Evolutionary conservation across 2,797 vertebrate genomes (phyloP), one percentile per base, ranked within the genome.

Genomic region (Myotis findleyi): DNA sequence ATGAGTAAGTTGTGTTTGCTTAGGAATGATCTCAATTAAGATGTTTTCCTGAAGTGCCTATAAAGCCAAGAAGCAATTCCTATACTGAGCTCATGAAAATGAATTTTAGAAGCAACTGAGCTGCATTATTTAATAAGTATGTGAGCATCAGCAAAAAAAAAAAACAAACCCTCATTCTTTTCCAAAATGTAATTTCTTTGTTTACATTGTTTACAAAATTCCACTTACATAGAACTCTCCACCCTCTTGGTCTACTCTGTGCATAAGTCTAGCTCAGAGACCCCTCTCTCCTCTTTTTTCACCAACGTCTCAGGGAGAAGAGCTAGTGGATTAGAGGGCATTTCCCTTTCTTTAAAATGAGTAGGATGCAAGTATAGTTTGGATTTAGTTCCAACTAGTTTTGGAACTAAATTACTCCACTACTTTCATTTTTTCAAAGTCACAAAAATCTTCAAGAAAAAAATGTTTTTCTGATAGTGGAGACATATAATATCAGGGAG

Each of bases 61-160:
- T 85, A 93, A 93, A 92, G 64, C 41, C 47, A 93, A 93, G 9
- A 71, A 90, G 76, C n/a, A 96, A 95, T 87, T 91, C 49, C 94
- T 97, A 87, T 1, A 53, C 72, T 91, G 30, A 88, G 73, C 47
- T 94, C 75, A 47, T 8, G 91, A 53, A 95, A 93, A 91, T 95
- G 57, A 94, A 89, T 84, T 90, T 91, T 83, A 91, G 30, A 94
- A 90, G 6, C 83, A 91, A 93, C 7, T 73, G 71, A n/a, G 89
- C 53, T 68, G 73, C 85, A 93, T 96, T 94, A 96, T 91, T 97
- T 96, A 96, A 95, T 90, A 89, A 97, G 68, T 49, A 93, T 21
- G 21, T 25, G 8, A 41, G 23, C 77, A 93, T 30, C 79, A 94
- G 59, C 75, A 94, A 44, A 20, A 69, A 47, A 47, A 3, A 69